Base-by-base conservation (phyloP, 2,113 vertebrate genomes). In the Jaculus jaculus region DNA sequence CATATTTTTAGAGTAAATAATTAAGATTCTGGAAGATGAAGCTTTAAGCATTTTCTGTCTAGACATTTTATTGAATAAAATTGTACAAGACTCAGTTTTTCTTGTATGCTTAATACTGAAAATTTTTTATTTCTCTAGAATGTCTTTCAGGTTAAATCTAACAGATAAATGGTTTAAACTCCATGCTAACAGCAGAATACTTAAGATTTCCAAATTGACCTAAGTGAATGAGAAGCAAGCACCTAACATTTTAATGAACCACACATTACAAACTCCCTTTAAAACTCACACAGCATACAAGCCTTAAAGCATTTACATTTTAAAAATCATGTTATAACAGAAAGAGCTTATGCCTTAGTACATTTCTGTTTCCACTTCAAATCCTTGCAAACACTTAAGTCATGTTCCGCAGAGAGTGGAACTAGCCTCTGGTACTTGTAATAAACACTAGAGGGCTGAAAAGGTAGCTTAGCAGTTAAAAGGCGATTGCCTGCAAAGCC, bases 101-200 rank as follows among this genome's bases (percentile, higher is more conserved):
- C 77, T 51, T 23, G 15, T n/a, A 17, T 47, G 6, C 30, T 79
- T 80, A 91, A 90, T 63, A 42, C 3, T 63, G 65, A 94, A 84
- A 80, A 51, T 72, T 65, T 84, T 92, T 63, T 88, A 37, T n/a
- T n/a, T 84, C 32, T 87, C 73, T 37, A 85, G 34, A 39, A 91
- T 82, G 24, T 74, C 24, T 78, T 77, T 82, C n/a, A 83, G 66
- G 93, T 32, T 72, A 34, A 91, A 90, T 32, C 75, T 85, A 47
- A 84, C 2, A 65, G n/a, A 13, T 84, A 84, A 84, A 74, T 69
- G 74, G 78, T 80, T 91, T 68, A 88, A 84, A 69, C 2, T 78
- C 20, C 79, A 63, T 66, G 21, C 32, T 15, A 47, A 28, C 83
- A 87, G 71, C 18, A 78, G 17, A 87, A 73, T 72, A 89, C 54